Base-by-base conservation (phyloP, 2,888 invertebrate species). In the Atherix ibis region DNA sequence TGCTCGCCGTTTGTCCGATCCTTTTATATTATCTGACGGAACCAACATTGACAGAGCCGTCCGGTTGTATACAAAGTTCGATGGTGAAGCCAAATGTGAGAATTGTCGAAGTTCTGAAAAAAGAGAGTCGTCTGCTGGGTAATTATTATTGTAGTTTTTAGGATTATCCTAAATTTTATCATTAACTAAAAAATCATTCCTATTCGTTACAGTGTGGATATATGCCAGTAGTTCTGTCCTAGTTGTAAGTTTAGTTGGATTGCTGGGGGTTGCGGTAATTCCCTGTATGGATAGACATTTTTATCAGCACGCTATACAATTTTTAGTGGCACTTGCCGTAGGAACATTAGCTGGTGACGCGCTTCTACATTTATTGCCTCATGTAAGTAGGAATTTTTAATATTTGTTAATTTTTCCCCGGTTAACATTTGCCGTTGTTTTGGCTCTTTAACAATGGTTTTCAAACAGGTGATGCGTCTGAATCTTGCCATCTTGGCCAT, bases 271-370 rank as follows among this genome's bases (percentile, higher is more conserved):
- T 9, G 81, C 80, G 4, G 82, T 91, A 5, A 87, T 94, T 49
- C 92, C 92, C 1, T 74, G 88, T 26, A 88, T 94, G 83, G 81
- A 82, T 55, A 75, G 80, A 47, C 70, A 71, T 12, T 85, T 84
- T 55, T 94, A 91, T 55, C 82, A 91, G 49, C 81, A 87, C 44
- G 62, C 92, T 19, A 66, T 92, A 34, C 91, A 92, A 58, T 91
- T 89, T 58, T 66, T 94, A 40, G 88, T 94, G 3, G 89, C 92
- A 1, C 64, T 94, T 44, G 94, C 94, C 12, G 83, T 94, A 19
- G 94, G 91, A 0, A 87, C 89, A 0, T 64, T 91, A 37, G 78
- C 84, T 29, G 92, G 92, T 1, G 94, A 94, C 62, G 92, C 92
- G 1, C 63, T 94, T 28, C 63, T 94, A 38, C 94, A 94, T 67